These are phyloP conservation scores for Mycetomoellerius zeteki DNA, from an alignment of 1,140 invertebrate genomes.

Conservation along the genomic window DNA sequence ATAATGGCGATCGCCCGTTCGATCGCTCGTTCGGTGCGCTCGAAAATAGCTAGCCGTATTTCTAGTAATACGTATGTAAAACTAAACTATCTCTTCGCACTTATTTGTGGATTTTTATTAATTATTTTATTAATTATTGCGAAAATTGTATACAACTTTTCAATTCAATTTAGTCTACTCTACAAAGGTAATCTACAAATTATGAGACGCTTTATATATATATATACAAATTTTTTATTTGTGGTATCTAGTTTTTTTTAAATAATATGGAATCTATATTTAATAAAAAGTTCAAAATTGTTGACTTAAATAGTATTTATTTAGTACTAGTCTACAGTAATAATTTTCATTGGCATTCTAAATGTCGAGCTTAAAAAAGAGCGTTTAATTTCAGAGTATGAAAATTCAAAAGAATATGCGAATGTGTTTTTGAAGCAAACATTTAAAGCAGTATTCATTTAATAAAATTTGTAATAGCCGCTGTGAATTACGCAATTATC, in stretches of 20 bases:
- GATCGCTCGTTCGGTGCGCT: too few relatives aligned
- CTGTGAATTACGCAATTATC: slow-evolving; percentile 19
- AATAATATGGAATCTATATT: not conserved
- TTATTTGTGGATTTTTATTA: too few relatives aligned
- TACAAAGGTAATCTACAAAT: too few relatives aligned
- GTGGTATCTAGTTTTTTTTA: not conserved
- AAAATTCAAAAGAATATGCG: not conserved
- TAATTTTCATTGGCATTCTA: not conserved
- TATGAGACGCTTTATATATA: too few relatives aligned
- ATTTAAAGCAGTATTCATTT: slow-evolving; percentile 11
- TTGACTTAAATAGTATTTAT: not conserved
- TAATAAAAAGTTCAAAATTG: not conserved
- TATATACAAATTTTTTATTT: not conserved
- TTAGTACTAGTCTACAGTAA: not conserved
- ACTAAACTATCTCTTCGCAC: too few relatives aligned
- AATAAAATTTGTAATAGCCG: slow-evolving; percentile 6
- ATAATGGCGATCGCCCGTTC: too few relatives aligned
- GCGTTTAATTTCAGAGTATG: not conserved
- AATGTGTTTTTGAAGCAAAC: not conserved
- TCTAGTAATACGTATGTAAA: too few relatives aligned
- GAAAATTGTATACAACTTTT: too few relatives aligned
- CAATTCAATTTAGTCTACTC: too few relatives aligned
- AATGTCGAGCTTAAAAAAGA: not conserved
- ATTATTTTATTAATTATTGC: too few relatives aligned
- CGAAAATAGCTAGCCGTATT: too few relatives aligned